These are phyloP conservation scores for Strix uralensis DNA, from an alignment of 2,113 vertebrate species.

Conservation along the genomic window DNA sequence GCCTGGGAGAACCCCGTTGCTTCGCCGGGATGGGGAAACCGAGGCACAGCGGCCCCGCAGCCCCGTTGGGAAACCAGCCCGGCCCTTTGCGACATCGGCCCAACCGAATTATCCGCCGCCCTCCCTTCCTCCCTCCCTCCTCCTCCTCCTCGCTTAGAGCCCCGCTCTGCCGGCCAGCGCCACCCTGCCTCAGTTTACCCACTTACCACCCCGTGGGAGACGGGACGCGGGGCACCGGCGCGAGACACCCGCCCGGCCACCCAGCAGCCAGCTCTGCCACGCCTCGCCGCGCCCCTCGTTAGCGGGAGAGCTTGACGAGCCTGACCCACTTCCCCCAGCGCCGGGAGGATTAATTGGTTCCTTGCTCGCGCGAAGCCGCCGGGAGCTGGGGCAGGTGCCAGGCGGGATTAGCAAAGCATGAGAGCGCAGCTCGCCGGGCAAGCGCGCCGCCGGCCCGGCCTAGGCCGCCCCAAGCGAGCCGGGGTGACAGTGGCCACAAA, in stretches of 20 bases:
- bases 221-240: not conserved
- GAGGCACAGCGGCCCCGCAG: not conserved
- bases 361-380: slow-evolving; percentile 40
- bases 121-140: not conserved
- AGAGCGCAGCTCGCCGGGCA: slow-evolving; percentile 11
- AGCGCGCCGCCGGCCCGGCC: not conserved
- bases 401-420: slow-evolving; percentile 54
- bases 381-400: slow-evolving; percentile 63
- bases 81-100: slow-evolving; percentile 7
- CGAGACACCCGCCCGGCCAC: not conserved
- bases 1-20: not conserved
- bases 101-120: slow-evolving; percentile 21
- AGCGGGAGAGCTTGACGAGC: slow-evolving; percentile 62
- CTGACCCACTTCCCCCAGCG: slow-evolving; percentile 61
- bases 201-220: slow-evolving; percentile 24
- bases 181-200: slow-evolving; percentile 45
- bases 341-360: slow-evolving; percentile 60
- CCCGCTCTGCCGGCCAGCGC: not conserved
- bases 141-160: not conserved
- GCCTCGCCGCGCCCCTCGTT: slow-evolving; percentile 38
- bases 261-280: slow-evolving; percentile 25
- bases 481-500: too few species aligned
- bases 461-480: not conserved
- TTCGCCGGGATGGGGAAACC: slow-evolving; percentile 3
- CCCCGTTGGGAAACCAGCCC: slow-evolving; percentile 15